These are phyloP conservation scores for Stenurella melanura DNA, from an alignment of 2,888 invertebrate genomes.

Conservation along the genomic window DNA sequence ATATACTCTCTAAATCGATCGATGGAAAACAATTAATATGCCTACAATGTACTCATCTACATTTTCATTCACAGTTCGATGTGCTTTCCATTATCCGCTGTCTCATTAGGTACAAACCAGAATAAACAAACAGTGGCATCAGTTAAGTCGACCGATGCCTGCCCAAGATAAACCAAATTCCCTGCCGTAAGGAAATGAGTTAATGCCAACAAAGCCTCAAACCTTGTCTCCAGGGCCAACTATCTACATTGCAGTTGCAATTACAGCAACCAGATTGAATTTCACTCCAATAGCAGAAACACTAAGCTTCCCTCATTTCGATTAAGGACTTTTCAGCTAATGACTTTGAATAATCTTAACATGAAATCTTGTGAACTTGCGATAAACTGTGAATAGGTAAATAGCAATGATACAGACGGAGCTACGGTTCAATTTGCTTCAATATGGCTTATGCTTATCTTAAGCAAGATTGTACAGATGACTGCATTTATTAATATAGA, in stretches of 20 bases:
- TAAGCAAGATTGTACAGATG: not conserved
- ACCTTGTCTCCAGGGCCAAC: conserved; percentile 3
- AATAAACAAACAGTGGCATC: not conserved
- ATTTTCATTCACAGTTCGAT: not conserved
- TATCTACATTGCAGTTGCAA: conserved; percentile 18
- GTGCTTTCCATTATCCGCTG: not conserved
- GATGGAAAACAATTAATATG: not conserved
- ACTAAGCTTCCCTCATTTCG: not conserved
- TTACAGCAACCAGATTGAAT: conserved; percentile 18
- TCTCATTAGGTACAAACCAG: not conserved
- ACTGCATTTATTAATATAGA: too few relatives aligned
- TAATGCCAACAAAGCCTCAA: conserved; percentile 6
- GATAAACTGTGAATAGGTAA: not conserved
- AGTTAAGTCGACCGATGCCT: not conserved
- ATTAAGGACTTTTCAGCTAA: not conserved
- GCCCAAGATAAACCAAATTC: conserved; percentile 8
- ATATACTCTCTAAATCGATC: too few relatives aligned
- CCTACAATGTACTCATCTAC: not conserved
- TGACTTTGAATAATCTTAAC: not conserved
- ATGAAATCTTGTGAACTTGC: not conserved
- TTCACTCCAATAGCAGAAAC: not conserved
- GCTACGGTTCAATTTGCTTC: not conserved
- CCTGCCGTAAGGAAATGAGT: conserved; percentile 9
- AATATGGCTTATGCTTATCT: not conserved
- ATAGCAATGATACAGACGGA: not conserved